A percentile compares a stretch with the other conserved stretches of the same genome.
These are phyloP conservation scores for Campoletis raptor DNA, from an alignment of 2,888 invertebrate genomes.

Conservation along the genomic window DNA sequence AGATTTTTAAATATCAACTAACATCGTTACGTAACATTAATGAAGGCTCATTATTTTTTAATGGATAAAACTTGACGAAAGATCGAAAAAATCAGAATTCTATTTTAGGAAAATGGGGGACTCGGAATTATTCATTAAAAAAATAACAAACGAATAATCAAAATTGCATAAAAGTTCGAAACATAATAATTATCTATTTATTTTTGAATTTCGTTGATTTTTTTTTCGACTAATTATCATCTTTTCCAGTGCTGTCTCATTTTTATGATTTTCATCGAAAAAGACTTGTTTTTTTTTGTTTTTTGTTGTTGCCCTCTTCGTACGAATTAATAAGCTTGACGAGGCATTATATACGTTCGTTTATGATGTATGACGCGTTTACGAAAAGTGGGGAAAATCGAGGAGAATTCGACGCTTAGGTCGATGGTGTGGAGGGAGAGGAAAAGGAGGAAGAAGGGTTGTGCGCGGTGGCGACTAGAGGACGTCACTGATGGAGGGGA, in stretches of 20 bases:
- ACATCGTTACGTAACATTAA: not conserved
- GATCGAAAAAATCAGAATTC: not conserved
- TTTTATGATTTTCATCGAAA: not conserved
- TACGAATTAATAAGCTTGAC: slow-evolving; percentile 7
- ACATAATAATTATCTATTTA: not conserved
- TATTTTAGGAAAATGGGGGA: not conserved
- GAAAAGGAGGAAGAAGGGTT: slow-evolving; percentile 28
- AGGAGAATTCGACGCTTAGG: slow-evolving; percentile 3
- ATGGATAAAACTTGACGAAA: not conserved
- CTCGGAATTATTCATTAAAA: not conserved
- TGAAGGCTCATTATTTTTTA: not conserved
- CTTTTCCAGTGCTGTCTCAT: not conserved
- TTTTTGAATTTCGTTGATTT: not conserved
- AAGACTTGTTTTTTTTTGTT: not conserved
- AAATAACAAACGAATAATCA: not conserved
- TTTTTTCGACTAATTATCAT: not conserved
- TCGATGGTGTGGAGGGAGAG: slow-evolving; percentile 18
- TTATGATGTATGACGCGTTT: not conserved
- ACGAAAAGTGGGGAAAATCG: slow-evolving; percentile 22
- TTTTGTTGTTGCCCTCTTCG: not conserved
- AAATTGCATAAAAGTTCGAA: not conserved
- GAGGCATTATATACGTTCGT: not conserved
- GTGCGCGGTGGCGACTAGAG: slow-evolving; percentile 30
- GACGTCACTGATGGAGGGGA: not conserved
- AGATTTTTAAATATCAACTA: not conserved